Percentiles rank a stretch among this genome's conserved stretches.
Conservation (phyloP, 2,113 vertebrate genomes). For the Meleagris gallopavo region DNA sequence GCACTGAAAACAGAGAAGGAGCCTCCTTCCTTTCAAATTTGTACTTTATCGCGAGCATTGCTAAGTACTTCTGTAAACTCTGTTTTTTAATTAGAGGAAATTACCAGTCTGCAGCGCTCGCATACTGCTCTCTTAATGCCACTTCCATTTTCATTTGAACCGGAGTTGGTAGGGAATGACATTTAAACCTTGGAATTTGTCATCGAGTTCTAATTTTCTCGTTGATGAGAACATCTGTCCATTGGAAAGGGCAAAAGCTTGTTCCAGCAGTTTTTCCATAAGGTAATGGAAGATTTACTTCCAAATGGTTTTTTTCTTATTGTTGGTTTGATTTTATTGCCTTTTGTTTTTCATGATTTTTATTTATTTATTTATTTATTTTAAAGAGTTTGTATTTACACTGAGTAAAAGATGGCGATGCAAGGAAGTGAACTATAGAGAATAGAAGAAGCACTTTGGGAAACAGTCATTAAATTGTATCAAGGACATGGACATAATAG, state of each 20-base stretch:
- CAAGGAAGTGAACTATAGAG: not conserved
- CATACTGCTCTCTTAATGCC: slow-evolving; percentile 1
- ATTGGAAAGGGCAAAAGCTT: slow-evolving; percentile 10
- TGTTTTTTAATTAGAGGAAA: slow-evolving; percentile 24
- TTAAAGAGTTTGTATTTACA: not conserved
- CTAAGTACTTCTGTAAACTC: slow-evolving; percentile 11
- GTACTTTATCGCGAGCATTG: not conserved
- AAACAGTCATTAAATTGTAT: not conserved
- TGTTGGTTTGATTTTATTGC: not conserved
- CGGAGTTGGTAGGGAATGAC: not conserved
- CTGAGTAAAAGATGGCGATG: not conserved
- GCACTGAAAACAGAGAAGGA: not conserved
- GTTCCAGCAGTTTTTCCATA: not conserved
- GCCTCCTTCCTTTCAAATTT: not conserved
- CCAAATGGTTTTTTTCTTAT: not conserved
- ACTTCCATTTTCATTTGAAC: slow-evolving; percentile 26
- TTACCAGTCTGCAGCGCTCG: not conserved
- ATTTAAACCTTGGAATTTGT: slow-evolving; percentile 44
- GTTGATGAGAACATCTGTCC: slow-evolving; percentile 31
- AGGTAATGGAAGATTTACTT: not conserved
- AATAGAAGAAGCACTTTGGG: not conserved
- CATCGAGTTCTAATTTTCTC: slow-evolving; percentile 38
- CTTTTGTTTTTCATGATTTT: not conserved
- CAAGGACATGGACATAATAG: not conserved
- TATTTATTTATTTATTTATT: not conserved